These are phyloP conservation scores for Paedocypris sp. DNA, from an alignment of 2,113 vertebrate species.

Conservation along the genomic window DNA sequence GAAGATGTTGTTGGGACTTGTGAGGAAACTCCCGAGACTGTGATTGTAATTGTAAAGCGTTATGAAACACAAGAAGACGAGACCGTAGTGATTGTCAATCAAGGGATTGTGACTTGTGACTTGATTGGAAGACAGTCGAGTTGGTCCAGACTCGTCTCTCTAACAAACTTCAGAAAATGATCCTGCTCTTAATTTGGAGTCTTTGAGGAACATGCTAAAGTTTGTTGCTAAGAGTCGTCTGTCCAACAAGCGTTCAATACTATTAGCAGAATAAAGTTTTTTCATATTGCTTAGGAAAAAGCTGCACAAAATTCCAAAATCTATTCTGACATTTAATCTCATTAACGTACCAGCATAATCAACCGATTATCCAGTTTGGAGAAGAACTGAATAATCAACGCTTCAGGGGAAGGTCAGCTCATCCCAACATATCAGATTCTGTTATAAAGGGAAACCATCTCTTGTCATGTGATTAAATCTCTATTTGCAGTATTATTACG, in stretches of 20 bases:
- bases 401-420: not conserved
- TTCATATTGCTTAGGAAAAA: not conserved
- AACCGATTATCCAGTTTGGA: not conserved
- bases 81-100: conserved; percentile 48
- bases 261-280: not conserved
- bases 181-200: not conserved
- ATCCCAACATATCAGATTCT: not conserved
- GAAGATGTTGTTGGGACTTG: conserved; percentile 14
- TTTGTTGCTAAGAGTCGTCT: not conserved
- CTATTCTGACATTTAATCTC: not conserved
- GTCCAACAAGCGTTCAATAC: not conserved
- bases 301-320: not conserved
- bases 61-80: conserved; percentile 38
- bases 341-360: conserved; percentile 1
- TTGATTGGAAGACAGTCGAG: not conserved
- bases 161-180: not conserved
- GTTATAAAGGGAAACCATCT: not conserved
- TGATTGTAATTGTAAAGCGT: conserved; percentile 51
- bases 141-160: not conserved
- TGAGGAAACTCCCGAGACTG: conserved; percentile 11
- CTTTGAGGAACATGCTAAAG: not conserved
- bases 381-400: not conserved
- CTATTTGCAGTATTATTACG: conserved; percentile 8
- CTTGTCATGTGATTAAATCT: conserved; percentile 6
- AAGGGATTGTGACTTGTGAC: conserved; percentile 29